A percentile compares a stretch with the other conserved stretches of the same genome.
These are phyloP conservation scores for Trematomus bernacchii DNA, from an alignment of 2,797 vertebrate species.

Conservation along the genomic window DNA sequence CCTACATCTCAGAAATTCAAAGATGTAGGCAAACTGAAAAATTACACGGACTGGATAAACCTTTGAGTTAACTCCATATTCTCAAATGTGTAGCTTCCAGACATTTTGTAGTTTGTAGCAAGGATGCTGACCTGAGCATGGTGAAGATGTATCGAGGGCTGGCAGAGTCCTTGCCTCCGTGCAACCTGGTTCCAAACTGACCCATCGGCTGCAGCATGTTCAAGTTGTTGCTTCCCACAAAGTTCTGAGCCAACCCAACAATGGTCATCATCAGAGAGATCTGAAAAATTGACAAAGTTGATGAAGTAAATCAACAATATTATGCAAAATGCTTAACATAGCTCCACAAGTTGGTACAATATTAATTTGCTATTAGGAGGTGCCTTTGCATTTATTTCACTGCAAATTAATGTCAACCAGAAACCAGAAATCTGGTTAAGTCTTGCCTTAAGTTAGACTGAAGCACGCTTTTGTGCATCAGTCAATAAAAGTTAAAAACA, in stretches of 20 bases:
- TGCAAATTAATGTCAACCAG: no score
- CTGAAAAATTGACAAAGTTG: slow-evolving; percentile 72
- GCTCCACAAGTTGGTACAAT: no score
- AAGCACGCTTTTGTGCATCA: no score
- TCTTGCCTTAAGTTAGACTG: no score
- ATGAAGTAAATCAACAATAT: background rate
- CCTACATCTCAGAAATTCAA: no score
- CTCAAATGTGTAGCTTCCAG: background rate
- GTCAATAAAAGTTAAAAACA: no score
- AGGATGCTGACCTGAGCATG: slow-evolving; percentile 93
- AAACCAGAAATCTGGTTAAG: no score
- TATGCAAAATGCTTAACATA: background rate
- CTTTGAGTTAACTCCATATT: background rate
- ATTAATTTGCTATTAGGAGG: no score
- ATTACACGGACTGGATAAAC: background rate
- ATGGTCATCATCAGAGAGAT: slow-evolving; percentile 97
- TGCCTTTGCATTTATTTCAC: no score
- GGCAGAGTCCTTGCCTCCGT: slow-evolving; percentile 97
- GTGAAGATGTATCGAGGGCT: slow-evolving; percentile 99
- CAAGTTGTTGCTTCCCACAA: slow-evolving; percentile 98
- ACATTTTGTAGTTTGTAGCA: background rate
- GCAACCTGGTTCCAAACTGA: slow-evolving; percentile 97
- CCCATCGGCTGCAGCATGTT: slow-evolving; percentile 95
- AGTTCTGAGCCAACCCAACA: slow-evolving; percentile 95
- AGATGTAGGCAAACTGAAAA: no score